These are phyloP conservation scores for Crambe crambe DNA, from an alignment of 37 sponge, comb jelly and placozoan species.

Conservation along the genomic window DNA sequence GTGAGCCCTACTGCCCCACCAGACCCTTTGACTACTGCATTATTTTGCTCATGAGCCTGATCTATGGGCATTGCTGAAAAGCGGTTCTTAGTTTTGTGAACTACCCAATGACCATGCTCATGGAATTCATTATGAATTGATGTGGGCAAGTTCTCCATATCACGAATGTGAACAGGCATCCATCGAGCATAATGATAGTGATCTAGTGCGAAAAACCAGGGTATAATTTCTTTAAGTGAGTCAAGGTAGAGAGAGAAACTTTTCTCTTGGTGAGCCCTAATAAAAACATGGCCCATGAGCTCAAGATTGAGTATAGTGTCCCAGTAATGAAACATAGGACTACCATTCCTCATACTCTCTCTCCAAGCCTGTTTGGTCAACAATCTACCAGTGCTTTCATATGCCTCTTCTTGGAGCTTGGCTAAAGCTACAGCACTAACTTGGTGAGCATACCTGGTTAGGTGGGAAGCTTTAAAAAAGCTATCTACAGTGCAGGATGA, in stretches of 20 bases:
- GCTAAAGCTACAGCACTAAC: neutral
- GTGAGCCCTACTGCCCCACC: neutral
- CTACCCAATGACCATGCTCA: neutral
- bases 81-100: neutral
- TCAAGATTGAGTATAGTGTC: neutral
- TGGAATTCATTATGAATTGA: neutral
- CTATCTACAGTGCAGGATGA: neutral
- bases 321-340: neutral
- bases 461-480: neutral
- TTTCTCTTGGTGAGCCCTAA: neutral
- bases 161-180: slow-evolving; percentile 11
- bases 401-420: neutral
- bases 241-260: neutral
- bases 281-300: neutral
- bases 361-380: neutral
- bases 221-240: neutral
- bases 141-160: neutral
- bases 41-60: slow-evolving; percentile 4
- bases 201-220: slow-evolving; percentile 7
- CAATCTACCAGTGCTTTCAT: neutral
- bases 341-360: neutral
- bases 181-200: neutral
- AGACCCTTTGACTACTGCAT: slow-evolving; percentile 6
- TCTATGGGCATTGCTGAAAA: neutral
- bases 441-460: slow-evolving; percentile 9